Conservation (phyloP, 2,888 invertebrate genomes). For the Drepana falcataria region DNA sequence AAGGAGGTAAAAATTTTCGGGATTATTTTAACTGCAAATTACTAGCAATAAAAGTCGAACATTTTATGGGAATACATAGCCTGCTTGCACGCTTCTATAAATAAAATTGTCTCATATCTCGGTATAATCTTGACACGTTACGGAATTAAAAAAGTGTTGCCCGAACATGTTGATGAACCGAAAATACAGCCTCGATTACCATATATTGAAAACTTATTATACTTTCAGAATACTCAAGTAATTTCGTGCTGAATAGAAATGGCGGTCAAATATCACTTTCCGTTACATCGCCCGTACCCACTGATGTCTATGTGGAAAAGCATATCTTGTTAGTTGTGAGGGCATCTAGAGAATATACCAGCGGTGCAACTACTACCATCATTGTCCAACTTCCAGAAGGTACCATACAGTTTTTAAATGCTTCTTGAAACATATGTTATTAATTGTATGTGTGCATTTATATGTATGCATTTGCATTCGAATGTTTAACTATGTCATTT, state of each 20-base stretch:
- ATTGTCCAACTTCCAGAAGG: slow-evolving; percentile 59
- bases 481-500: too few relatives aligned
- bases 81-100: too few relatives aligned
- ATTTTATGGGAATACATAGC: too few relatives aligned
- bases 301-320: slow-evolving; percentile 25
- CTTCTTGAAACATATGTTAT: too few relatives aligned
- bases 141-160: too few relatives aligned
- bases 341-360: slow-evolving; percentile 53
- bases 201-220: slow-evolving; percentile 4
- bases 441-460: too few relatives aligned
- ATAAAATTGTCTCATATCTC: too few relatives aligned
- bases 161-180: background rate
- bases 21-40: background rate
- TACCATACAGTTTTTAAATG: slow-evolving; percentile 15
- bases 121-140: background rate
- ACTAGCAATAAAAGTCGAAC: too few relatives aligned
- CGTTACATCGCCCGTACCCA: slow-evolving; percentile 30
- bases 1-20: slow-evolving; percentile 42
- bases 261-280: slow-evolving; percentile 35
- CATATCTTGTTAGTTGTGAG: slow-evolving; percentile 46
- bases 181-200: too few relatives aligned
- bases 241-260: slow-evolving; percentile 31
- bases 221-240: slow-evolving; percentile 36
- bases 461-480: too few relatives aligned
- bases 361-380: slow-evolving; percentile 50